Conservation (phyloP, 2,113 vertebrate species). For the Gallinago jamesoni region DNA sequence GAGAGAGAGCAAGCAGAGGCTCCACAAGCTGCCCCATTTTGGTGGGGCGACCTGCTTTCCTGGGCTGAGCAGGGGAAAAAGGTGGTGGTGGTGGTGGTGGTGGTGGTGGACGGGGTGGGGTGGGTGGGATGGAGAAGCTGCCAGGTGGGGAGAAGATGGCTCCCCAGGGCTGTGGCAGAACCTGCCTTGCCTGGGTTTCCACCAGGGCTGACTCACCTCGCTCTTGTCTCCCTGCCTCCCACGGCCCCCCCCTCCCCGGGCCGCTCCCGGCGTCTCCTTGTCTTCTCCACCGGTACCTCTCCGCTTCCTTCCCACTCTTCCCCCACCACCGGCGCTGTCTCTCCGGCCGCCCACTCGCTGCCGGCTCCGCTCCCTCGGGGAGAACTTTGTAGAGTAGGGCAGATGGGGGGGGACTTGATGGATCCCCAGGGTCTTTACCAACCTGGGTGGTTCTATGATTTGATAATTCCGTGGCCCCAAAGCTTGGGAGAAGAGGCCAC, state of each 20-base stretch:
- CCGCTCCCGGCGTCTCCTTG: slow-evolving; percentile 60
- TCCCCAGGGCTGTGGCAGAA: slow-evolving; percentile 23
- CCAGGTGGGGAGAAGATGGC: background rate
- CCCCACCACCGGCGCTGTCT: background rate
- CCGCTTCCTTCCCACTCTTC: background rate
- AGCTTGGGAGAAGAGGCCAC: background rate
- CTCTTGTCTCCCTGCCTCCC: slow-evolving; percentile 53
- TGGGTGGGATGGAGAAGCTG: background rate
- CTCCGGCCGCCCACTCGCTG: background rate
- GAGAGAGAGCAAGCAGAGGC: background rate
- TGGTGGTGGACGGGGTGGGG: no score
- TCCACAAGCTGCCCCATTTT: background rate
- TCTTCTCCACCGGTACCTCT: slow-evolving; percentile 16
- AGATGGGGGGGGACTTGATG: no score
- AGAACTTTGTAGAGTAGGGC: no score
- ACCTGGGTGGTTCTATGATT: no score
- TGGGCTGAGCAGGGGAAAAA: background rate
- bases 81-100: no score
- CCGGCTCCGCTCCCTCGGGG: background rate
- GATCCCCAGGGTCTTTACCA: no score
- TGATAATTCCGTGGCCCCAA: background rate
- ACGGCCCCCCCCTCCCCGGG: background rate
- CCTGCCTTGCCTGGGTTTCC: slow-evolving; percentile 7
- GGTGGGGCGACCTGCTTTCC: background rate
- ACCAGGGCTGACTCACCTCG: slow-evolving; percentile 30